phyloP scores from a whole-genome alignment of 35 echinoderm and acorn worm genomes.

The Strongylocentrotus purpuratus region DNA sequence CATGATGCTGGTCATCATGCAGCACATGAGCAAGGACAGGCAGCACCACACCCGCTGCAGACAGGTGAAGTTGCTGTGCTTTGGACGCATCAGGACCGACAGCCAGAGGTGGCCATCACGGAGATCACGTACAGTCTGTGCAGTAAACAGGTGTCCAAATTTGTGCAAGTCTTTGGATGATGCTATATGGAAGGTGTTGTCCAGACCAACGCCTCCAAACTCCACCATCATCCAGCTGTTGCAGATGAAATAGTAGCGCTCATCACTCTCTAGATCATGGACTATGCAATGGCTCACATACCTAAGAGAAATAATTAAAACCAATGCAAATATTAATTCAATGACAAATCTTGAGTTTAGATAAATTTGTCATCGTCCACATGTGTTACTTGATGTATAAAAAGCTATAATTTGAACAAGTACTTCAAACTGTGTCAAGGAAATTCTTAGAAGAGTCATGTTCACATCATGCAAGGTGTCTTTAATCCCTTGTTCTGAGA shows the following conservation, averaged over 20 bases:
- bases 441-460: no score
- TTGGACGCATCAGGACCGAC: constrained; percentile 75
- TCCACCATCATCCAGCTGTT: constrained; percentile 77
- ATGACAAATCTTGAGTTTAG: not conserved
- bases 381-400: not conserved
- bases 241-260: constrained; percentile 76
- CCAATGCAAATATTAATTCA: not conserved
- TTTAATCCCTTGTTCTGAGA: no score
- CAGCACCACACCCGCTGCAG: constrained; percentile 87
- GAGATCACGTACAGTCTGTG: constrained; percentile 65
- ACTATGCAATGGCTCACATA: constrained; percentile 77
- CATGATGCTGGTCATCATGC: constrained; percentile 99
- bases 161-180: constrained; percentile 56
- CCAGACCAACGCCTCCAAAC: constrained; percentile 58
- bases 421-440: no score
- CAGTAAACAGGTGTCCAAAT: constrained; percentile 69
- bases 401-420: no score
- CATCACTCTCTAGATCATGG: constrained; percentile 84
- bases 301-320: constrained; percentile 47
- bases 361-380: not conserved
- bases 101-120: constrained; percentile 96
- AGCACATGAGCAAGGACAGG: constrained; percentile 77
- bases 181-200: constrained; percentile 62
- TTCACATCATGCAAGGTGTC: no score
- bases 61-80: constrained; percentile 77